phyloP scores from a whole-genome alignment of 2,888 invertebrate genomes.

The Callinectes sapidus region DNA sequence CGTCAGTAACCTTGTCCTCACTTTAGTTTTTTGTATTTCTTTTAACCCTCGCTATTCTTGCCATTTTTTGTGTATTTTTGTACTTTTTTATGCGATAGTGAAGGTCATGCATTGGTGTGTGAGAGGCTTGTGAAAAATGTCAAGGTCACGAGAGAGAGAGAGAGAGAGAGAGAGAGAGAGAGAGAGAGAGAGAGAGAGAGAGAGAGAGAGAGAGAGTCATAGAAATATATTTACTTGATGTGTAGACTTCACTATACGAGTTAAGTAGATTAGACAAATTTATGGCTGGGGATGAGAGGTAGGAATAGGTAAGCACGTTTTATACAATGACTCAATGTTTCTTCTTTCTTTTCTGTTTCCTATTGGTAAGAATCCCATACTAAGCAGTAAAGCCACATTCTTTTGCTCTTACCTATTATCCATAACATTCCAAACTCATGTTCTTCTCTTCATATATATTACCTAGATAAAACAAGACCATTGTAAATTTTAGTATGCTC shows the following conservation, averaged over 20 bases:
- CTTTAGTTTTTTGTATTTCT: background rate
- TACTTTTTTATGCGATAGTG: background rate
- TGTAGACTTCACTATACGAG: background rate
- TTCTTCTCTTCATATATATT: background rate
- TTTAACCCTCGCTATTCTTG: background rate
- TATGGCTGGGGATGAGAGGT: too few relatives aligned
- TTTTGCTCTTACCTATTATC: too few relatives aligned
- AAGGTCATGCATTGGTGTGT: background rate
- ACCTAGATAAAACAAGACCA: background rate
- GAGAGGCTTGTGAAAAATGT: background rate
- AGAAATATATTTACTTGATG: background rate
- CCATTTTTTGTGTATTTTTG: background rate
- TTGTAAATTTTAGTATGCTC: background rate
- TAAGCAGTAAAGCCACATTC: too few relatives aligned
- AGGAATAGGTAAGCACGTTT: too few relatives aligned
- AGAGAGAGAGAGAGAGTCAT: background rate
- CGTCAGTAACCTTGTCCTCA: background rate
- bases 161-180: background rate
- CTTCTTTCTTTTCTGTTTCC: too few relatives aligned
- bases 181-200: background rate
- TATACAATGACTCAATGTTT: too few relatives aligned
- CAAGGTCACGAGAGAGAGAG: background rate
- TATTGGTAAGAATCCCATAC: too few relatives aligned
- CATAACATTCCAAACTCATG: too few relatives aligned
- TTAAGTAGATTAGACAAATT: too few relatives aligned